These are phyloP conservation scores for Whitmania pigra DNA, from an alignment of 1,140 invertebrate genomes.

Conservation along the genomic window DNA sequence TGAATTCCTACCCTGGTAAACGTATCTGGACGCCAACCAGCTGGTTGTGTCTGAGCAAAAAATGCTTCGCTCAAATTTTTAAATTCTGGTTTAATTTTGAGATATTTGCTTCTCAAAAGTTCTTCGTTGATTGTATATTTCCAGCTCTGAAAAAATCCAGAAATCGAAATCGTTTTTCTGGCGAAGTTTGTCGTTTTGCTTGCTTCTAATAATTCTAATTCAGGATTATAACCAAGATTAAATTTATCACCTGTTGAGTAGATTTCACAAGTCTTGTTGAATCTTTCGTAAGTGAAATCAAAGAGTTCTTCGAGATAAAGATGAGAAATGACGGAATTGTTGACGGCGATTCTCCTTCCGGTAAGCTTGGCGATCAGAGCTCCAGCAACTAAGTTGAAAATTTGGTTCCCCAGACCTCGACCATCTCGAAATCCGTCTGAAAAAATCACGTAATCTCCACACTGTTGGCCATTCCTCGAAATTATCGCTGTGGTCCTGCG, in stretches of 20 bases:
- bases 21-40: background rate
- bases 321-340: background rate
- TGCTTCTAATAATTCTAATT: background rate
- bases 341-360: background rate
- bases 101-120: background rate
- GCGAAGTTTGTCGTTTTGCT: background rate
- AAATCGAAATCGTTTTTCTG: constrained; percentile 11
- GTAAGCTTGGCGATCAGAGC: constrained; percentile 16
- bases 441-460: constrained; percentile 9
- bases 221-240: constrained; percentile 5
- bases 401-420: constrained; percentile 22
- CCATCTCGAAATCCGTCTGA: constrained; percentile 15
- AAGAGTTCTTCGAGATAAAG: constrained; percentile 13
- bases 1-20: constrained; percentile 23
- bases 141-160: constrained; percentile 18
- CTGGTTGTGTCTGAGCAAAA: background rate
- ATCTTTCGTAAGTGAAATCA: constrained; percentile 13
- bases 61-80: constrained; percentile 2
- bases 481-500: too few relatives aligned
- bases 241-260: background rate
- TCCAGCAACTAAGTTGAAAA: constrained; percentile 22
- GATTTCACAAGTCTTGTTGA: constrained; percentile 1
- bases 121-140: constrained; percentile 6
- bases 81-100: constrained; percentile 15
- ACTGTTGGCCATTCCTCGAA: background rate